Percentiles rank a stretch among this genome's conserved stretches.
Evolutionary conservation across 2,113 vertebrate species (phyloP).

Genomic region (Malurus melanocephalus): DNA sequence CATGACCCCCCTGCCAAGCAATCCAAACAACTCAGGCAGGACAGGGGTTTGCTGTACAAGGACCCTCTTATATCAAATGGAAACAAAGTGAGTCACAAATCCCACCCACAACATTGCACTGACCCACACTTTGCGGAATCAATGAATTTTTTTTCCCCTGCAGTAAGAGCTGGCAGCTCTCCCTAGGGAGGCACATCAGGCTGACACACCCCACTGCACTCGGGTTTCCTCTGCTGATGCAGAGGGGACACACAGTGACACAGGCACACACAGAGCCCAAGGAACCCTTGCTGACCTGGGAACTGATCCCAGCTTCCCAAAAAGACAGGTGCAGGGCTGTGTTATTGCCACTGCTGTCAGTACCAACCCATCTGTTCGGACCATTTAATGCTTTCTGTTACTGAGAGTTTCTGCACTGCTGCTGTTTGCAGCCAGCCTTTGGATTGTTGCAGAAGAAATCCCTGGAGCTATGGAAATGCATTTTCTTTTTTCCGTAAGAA

Average conservation of each 20-base stretch:
- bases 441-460: background rate
- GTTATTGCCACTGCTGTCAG: background rate
- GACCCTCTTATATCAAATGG: background rate
- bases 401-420: background rate
- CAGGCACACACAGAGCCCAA: background rate
- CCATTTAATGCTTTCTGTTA: background rate
- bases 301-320: background rate
- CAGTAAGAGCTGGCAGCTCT: background rate
- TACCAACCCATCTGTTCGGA: background rate
- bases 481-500: constrained; percentile 12
- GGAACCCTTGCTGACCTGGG: background rate
- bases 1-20: background rate
- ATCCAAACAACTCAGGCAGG: background rate
- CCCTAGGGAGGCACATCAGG: background rate
- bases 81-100: background rate
- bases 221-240: background rate
- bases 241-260: background rate
- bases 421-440: background rate
- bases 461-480: constrained; percentile 17
- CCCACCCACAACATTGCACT: accelerated
- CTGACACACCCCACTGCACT: accelerated
- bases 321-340: background rate
- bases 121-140: background rate
- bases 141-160: background rate
- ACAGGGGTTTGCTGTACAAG: background rate